Percentiles rank a stretch among this genome's conserved stretches.
These are phyloP conservation scores for Crocuta crocuta DNA, from an alignment of 2,113 vertebrate genomes.

Conservation along the genomic window DNA sequence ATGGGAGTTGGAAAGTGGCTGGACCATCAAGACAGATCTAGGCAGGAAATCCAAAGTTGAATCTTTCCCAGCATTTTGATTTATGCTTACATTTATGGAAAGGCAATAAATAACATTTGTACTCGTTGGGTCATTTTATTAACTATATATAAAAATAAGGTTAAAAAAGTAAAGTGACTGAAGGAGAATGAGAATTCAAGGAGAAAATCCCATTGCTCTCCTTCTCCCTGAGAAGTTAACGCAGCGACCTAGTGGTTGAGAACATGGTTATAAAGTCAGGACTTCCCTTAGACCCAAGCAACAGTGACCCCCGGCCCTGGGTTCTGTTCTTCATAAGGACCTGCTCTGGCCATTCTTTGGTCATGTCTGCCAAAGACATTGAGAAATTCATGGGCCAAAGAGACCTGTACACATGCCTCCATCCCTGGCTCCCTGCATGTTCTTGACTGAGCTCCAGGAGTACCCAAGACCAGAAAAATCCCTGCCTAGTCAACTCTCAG, in stretches of 20 bases:
- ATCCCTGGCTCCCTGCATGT: not conserved
- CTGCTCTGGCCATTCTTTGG: not conserved
- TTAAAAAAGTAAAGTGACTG: not conserved
- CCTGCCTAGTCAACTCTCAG: not conserved
- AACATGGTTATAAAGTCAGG: not conserved
- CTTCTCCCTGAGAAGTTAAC: not conserved
- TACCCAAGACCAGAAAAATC: not conserved
- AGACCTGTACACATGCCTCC: not conserved
- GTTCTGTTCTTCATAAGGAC: not conserved
- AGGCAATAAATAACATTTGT: not conserved
- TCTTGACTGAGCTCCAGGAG: not conserved
- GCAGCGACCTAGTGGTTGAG: not conserved
- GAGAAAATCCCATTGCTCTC: not conserved
- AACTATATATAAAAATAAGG: not conserved
- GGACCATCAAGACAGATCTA: not conserved
- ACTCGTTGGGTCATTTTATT: not conserved
- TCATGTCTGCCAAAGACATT: not conserved
- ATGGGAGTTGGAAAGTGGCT: not conserved
- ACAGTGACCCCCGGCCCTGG: fast-evolving
- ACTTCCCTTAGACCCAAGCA: not conserved
- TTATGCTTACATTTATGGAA: not conserved
- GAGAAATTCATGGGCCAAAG: not conserved
- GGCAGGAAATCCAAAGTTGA: not conserved
- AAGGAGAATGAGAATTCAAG: not conserved
- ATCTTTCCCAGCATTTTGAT: not conserved